Evolutionary conservation across 2,113 vertebrate genomes (phyloP), one percentile per base, ranked within the genome.

Genomic region (Andinoacara biseriatus): DNA sequence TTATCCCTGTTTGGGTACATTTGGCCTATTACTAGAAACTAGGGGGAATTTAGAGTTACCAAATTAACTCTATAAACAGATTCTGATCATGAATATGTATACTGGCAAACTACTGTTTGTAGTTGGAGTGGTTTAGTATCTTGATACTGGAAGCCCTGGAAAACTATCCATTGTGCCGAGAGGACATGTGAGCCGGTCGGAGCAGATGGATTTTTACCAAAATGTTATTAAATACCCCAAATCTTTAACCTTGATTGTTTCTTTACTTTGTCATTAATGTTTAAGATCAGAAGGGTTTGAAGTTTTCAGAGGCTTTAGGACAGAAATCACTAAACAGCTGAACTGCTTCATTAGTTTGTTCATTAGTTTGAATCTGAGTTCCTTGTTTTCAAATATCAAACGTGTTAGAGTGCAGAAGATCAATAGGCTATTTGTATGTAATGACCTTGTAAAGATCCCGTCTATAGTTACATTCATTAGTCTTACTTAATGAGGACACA

Each of bases 381-480:
- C 26, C 62, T 67, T 61, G 2, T 33, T 18, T 74, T 60, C 35
- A 76, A 79, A 43, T 78, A 72, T 52, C 74, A 15, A 77, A 72
- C 43, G 26, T 62, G 11, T 76, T 18, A 29, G 7, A 35, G 18
- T 22, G 20, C 17, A 69, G 10, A 69, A 69, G 57, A 82, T 82
- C 29, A 81, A 72, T 76, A 56, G 31, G 14, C 5, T 81, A 58
- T 77, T 82, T 92, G 29, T 77, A 63, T 4, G 24, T 1, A 20
- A 52, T 17, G 79, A 85, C 83, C 83, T 89, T 83, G 83, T 26
- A 58, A 74, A 82, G 62, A 76, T 35, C 58, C 22, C 8, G 46
- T 62, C 2, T 56, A 72, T 2, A 52, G 24, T 63, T 62, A 46
- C n/a, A 83, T 54, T 63, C 17, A 76, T 89, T 81, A 60, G 26